These are phyloP conservation scores for Microplitis mediator DNA, from an alignment of 1,140 invertebrate genomes.

Conservation along the genomic window DNA sequence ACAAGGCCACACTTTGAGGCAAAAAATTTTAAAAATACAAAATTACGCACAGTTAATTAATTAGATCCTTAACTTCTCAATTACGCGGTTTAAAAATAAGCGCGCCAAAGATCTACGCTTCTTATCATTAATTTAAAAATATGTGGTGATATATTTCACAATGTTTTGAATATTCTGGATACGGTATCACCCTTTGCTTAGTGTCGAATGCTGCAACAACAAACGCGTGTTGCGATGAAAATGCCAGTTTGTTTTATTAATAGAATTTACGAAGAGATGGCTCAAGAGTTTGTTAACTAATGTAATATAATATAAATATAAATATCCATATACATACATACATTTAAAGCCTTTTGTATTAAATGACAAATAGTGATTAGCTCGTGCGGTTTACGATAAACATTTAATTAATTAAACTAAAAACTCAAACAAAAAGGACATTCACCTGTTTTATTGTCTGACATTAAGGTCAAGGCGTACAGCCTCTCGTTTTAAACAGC, in stretches of 20 bases:
- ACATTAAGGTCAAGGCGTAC: slow-evolving; percentile 7
- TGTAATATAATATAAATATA: no score
- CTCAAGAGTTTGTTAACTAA: no score
- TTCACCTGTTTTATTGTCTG: background rate
- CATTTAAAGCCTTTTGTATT: no score
- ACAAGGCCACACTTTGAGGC: background rate
- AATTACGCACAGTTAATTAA: background rate
- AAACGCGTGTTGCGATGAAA: no score
- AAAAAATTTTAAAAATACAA: background rate
- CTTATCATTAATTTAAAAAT: background rate
- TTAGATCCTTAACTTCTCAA: no score
- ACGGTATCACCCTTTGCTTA: no score
- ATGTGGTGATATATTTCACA: background rate
- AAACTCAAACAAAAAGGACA: background rate
- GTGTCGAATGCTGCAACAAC: no score
- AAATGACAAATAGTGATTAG: no score
- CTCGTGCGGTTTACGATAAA: background rate
- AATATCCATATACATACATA: no score
- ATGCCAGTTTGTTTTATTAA: no score
- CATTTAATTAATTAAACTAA: background rate
- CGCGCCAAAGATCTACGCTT: background rate
- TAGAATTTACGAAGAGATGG: no score
- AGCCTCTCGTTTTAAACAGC: background rate
- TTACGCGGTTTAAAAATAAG: no score
- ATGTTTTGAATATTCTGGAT: background rate